Evolutionary conservation across 1,140 invertebrate genomes (phyloP).

Genomic region (Prorops nasuta): DNA sequence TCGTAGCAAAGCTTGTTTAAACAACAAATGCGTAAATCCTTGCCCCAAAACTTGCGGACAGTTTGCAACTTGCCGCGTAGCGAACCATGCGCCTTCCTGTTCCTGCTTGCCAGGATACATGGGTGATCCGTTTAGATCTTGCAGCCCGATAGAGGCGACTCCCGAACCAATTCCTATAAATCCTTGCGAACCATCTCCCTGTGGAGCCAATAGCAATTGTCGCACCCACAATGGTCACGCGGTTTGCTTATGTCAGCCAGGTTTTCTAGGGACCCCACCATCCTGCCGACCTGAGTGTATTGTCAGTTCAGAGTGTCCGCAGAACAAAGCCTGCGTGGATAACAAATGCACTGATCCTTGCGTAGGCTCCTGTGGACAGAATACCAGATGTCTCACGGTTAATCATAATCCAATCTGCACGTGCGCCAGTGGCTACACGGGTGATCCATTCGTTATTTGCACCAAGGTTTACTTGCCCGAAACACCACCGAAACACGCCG

Average conservation of each 20-base stretch:
- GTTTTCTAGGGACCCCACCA: slow-evolving; percentile 75
- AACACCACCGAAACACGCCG: slow-evolving; percentile 33
- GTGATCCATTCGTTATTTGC: slow-evolving; percentile 76
- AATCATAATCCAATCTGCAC: slow-evolving; percentile 84
- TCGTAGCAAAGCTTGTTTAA: slow-evolving; percentile 71
- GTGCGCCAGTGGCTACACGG: slow-evolving; percentile 70
- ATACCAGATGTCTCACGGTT: slow-evolving; percentile 79
- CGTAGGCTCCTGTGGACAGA: slow-evolving; percentile 73
- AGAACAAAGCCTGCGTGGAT: slow-evolving; percentile 77
- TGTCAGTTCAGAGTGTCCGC: slow-evolving; percentile 78
- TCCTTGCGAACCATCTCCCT: slow-evolving; percentile 78
- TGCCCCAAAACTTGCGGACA: slow-evolving; percentile 77
- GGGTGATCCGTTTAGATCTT: slow-evolving; percentile 69
- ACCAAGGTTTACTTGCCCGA: slow-evolving; percentile 54
- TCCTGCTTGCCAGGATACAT: slow-evolving; percentile 71
- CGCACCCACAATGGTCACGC: slow-evolving; percentile 71
- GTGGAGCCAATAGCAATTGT: slow-evolving; percentile 80
- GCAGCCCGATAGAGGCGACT: slow-evolving; percentile 50
- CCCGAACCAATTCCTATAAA: slow-evolving; percentile 56
- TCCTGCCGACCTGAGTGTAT: slow-evolving; percentile 80
- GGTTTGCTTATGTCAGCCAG: slow-evolving; percentile 75
- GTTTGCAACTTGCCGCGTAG: slow-evolving; percentile 74
- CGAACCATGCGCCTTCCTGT: slow-evolving; percentile 76
- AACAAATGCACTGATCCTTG: slow-evolving; percentile 83
- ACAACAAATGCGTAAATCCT: slow-evolving; percentile 80